Base-by-base conservation (phyloP, 2,113 vertebrate species). In the Turdus rufiventris region DNA sequence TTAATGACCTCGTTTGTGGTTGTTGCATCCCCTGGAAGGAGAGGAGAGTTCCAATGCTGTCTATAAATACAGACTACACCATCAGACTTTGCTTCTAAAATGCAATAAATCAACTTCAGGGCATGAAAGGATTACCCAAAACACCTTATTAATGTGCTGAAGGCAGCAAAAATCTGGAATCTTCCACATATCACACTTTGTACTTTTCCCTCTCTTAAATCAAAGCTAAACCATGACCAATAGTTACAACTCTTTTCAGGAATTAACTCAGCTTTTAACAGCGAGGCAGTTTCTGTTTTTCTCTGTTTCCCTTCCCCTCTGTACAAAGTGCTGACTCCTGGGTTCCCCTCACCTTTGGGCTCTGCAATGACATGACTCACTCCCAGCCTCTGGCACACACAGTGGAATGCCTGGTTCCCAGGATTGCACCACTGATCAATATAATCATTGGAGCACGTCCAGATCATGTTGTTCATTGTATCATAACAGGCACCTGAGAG, bases 381-480 rank as follows among this genome's bases (percentile, higher is more conserved):
- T 48, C 99, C 99, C 38, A 99, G 98, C 61, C 99, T 98, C 97
- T 99, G 98, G 96, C 99, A 99, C 91, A 99, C 98, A n/a, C 99
- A 99, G 92, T 99, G 99, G 98, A 99, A 99, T 58, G 99, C 99
- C 93, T 99, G 99, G 95, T 99, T 99, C 63, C 99, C 99, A 19
- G 99, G 99, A 73, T 99, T 99, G 93, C 98, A 99, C 99, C 99
- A 99, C 94, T 99, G 99, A 96, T 99, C 99, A 24, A 99, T 99
- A 66, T 99, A 99, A 97, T 99, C 99, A 85, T 99, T 99, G 5
- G 99, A 99, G 97, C 99, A 99, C 0, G 99, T 99, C 99, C 99
- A 99, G 57, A 99, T 98, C 98, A 99, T 98, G 96, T 99, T 99
- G 96, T 99, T 99, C 96, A 99, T 97, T 15, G 99, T 98, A 96